Base-by-base conservation (phyloP, 2,113 vertebrate species). In the Lepidothrix coronata region DNA sequence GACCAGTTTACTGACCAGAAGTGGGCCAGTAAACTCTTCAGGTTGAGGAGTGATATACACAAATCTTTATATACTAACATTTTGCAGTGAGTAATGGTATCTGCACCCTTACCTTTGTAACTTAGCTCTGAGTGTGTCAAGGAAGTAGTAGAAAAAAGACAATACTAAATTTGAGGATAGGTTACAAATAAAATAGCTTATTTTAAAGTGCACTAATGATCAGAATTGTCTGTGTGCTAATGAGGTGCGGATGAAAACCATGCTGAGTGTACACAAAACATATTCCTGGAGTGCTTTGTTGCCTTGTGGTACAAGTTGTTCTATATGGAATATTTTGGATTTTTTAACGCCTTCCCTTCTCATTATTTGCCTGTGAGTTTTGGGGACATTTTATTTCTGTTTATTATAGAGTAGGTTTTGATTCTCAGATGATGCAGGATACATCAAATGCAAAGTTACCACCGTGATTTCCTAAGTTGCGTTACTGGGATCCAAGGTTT, bases 161-260 rank as follows among this genome's bases (percentile, higher is more conserved):
- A 0, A 59, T 66, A 48, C 28, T 71, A 58, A 71, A 57, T 85
- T 28, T 54, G 62, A 80, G 54, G 43, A 51, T 37, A 25, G 33
- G 35, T 79, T 90, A 31, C 70, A 83, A 93, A 86, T 46, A 91
- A 83, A 92, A 63, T 58, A 0, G 2, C 58, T 63, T 65, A 27
- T 91, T 88, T 93, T 82, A 31, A 81, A 88, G 55, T 23, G 22
- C 31, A 31, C 12, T 88, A 95, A 80, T 76, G 59, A 68, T 85
- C 93, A 88, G 87, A 85, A 88, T 87, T 89, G 84, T 89, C 89
- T 92, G 39, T 70, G 85, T 65, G 65, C 87, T 97, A 95, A 96
- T 70, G 93, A 94, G 86, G 92, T 90, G 71, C 0, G 55, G 92
- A 74, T 83, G 66, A 93, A 95, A 89, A 80, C 83, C 87, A 91